Evolutionary conservation across 2,888 invertebrate genomes (phyloP).

Genomic region (Xestoiulus laeticollis): DNA sequence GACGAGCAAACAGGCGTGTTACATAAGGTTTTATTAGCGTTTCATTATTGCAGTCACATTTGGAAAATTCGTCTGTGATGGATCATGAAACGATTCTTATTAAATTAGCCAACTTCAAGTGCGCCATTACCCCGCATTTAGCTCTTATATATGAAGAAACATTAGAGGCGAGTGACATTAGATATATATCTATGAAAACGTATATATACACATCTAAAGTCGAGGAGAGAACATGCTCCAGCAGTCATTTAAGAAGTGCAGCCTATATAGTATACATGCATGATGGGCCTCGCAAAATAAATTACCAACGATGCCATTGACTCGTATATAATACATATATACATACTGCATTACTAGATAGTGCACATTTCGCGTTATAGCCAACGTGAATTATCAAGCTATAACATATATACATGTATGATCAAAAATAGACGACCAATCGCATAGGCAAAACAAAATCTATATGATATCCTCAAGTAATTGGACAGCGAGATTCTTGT

Average conservation of each 20-base stretch:
- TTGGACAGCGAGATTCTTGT: too few relatives aligned
- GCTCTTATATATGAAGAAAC: not conserved
- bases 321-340: not conserved
- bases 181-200: not conserved
- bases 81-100: slow-evolving; percentile 53
- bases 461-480: too few relatives aligned
- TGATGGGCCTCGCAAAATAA: not conserved
- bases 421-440: too few relatives aligned
- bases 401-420: too few relatives aligned
- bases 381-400: too few relatives aligned
- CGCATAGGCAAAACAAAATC: too few relatives aligned
- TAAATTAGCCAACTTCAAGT: slow-evolving; percentile 51
- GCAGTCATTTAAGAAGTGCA: too few relatives aligned
- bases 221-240: not conserved
- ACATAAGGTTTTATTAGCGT: slow-evolving; percentile 46
- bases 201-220: too few relatives aligned
- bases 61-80: slow-evolving; percentile 48
- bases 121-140: slow-evolving; percentile 46
- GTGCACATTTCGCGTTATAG: too few relatives aligned
- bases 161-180: slow-evolving; percentile 1
- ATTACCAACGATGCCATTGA: not conserved
- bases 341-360: too few relatives aligned
- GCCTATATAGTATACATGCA: too few relatives aligned
- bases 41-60: slow-evolving; percentile 53
- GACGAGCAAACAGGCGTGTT: not conserved